Conservation (phyloP, 92 coral and sea anemone species). For the Hydrozoanthus gracilis region DNA sequence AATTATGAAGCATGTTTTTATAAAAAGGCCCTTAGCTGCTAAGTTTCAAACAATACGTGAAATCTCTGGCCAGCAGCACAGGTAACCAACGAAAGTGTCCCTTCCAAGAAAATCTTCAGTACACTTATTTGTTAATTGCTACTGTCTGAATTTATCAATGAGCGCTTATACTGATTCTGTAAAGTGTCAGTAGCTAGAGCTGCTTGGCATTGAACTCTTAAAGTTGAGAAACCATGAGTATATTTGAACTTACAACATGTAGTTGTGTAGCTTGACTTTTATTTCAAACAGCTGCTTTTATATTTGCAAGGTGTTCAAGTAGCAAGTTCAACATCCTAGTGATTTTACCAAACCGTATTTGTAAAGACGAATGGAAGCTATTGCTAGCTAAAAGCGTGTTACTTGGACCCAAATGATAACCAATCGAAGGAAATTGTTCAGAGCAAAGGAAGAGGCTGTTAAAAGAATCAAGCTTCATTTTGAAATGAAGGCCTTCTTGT, state of each 20-base stretch:
- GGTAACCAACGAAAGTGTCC: too few relatives aligned
- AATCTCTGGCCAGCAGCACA: too few relatives aligned
- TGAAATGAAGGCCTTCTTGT: not conserved
- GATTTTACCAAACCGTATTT: constrained; percentile 22
- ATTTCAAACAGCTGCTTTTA: constrained; percentile 25
- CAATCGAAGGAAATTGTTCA: constrained; percentile 15
- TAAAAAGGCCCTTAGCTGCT: constrained; percentile 24
- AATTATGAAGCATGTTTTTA: constrained; percentile 17
- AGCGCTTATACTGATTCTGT: constrained; percentile 21
- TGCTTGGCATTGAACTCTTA: not conserved
- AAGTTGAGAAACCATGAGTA: not conserved
- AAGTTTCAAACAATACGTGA: not conserved
- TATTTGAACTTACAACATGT: constrained; percentile 21
- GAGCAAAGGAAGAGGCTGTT: too few relatives aligned
- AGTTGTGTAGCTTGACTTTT: constrained; percentile 26
- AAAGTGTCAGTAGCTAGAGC: too few relatives aligned
- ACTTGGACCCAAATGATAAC: constrained; percentile 27
- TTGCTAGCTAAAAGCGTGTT: constrained; percentile 27
- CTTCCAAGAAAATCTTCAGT: not conserved
- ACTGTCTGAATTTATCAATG: constrained; percentile 19
- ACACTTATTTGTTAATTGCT: constrained; percentile 18
- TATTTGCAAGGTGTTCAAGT: constrained; percentile 26
- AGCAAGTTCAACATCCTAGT: constrained; percentile 27
- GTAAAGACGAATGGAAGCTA: constrained; percentile 27
- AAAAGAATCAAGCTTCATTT: too few relatives aligned